These are phyloP conservation scores for Cheilosia vulpina DNA, from an alignment of 2,888 invertebrate genomes.

Conservation along the genomic window DNA sequence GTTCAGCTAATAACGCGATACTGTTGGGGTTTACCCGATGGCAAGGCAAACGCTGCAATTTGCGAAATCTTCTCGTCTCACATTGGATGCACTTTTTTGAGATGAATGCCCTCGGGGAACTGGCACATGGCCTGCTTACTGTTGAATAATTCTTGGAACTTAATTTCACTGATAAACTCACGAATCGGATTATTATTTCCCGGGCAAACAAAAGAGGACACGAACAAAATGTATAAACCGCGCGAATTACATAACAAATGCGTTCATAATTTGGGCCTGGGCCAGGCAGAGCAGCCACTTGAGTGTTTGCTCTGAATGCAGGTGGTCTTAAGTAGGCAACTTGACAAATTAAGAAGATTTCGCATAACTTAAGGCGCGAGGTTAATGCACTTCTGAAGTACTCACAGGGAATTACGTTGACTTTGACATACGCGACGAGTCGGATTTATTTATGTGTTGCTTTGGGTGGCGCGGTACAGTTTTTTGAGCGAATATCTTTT, in stretches of 20 bases:
- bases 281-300: not conserved
- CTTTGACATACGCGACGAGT: not conserved
- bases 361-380: not conserved
- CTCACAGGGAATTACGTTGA: not conserved
- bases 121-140: constrained; percentile 50
- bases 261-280: constrained; percentile 1
- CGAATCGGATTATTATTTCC: not conserved
- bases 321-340: constrained; percentile 22
- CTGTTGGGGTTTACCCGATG: not conserved
- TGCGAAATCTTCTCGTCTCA: not conserved
- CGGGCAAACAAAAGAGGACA: not conserved
- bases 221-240: constrained; percentile 2
- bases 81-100: constrained; percentile 22
- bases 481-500: not conserved
- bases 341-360: constrained; percentile 29
- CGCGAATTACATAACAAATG: constrained; percentile 20
- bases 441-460: not conserved
- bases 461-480: not conserved
- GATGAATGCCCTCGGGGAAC: constrained; percentile 58
- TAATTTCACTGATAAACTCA: constrained; percentile 50
- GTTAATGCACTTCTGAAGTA: constrained; percentile 15
- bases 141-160: constrained; percentile 55
- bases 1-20: constrained; percentile 41
- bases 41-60: constrained; percentile 5
- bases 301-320: not conserved